phyloP scores from a whole-genome alignment of 2,888 invertebrate genomes.

The Pseudeuparius sepicola region DNA sequence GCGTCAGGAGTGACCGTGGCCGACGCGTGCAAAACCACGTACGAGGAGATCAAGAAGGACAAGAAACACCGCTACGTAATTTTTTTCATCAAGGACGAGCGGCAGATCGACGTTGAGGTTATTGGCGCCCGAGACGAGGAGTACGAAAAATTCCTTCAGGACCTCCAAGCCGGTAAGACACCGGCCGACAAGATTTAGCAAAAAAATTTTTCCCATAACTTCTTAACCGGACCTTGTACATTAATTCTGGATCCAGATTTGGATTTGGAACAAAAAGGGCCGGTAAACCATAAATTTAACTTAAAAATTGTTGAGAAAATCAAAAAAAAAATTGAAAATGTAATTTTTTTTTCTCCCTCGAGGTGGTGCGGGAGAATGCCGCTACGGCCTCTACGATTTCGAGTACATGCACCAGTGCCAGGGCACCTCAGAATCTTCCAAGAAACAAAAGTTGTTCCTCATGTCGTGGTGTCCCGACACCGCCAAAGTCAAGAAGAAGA shows the following conservation, averaged over 20 bases:
- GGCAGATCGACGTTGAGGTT: constrained; percentile 90
- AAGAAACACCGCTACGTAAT: constrained; percentile 96
- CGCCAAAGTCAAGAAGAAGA: constrained; percentile 85
- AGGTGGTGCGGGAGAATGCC: constrained; percentile 91
- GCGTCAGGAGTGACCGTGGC: constrained; percentile 96
- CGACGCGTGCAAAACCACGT: constrained; percentile 88
- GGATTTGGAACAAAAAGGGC: too few relatives aligned
- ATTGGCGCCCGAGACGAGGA: constrained; percentile 83
- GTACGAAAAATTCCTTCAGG: constrained; percentile 89
- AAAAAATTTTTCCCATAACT: too few relatives aligned
- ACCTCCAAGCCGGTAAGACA: constrained; percentile 85
- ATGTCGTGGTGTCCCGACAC: constrained; percentile 99
- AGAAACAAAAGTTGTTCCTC: constrained; percentile 95
- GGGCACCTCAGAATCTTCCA: constrained; percentile 92
- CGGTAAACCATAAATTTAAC: too few relatives aligned
- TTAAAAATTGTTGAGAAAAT: too few relatives aligned
- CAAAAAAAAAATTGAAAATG: too few relatives aligned
- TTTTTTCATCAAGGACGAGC: constrained; percentile 92
- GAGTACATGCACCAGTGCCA: constrained; percentile 97
- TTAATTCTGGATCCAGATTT: too few relatives aligned
- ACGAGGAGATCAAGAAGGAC: constrained; percentile 96
- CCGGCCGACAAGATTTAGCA: too few relatives aligned
- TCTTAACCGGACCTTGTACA: too few relatives aligned
- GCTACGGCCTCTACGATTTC: constrained; percentile 97
- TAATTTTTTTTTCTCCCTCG: too few relatives aligned